A percentile compares a stretch with the other conserved stretches of the same genome.
These are phyloP conservation scores for Brachionus manjavacas DNA, from an alignment of 1,140 invertebrate species.

Conservation along the genomic window DNA sequence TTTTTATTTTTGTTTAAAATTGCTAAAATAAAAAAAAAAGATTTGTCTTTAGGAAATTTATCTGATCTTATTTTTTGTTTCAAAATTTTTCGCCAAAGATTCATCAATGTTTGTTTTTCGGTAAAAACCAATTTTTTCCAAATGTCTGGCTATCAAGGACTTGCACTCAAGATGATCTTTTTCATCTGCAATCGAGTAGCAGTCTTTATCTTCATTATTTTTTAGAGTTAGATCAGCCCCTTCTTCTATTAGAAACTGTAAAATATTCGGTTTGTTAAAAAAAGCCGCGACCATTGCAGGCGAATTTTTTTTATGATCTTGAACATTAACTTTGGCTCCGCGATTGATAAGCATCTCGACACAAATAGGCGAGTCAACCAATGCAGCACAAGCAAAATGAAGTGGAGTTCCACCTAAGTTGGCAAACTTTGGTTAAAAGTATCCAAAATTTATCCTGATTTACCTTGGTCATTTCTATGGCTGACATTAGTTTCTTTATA, in stretches of 20 bases:
- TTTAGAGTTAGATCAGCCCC: conserved; percentile 26
- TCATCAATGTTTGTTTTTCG: neutral
- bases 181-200: conserved; percentile 19
- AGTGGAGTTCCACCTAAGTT: conserved; percentile 30
- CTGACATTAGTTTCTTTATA: conserved; percentile 42
- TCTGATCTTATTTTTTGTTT: conserved; percentile 29
- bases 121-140: conserved; percentile 9
- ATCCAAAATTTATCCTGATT: neutral
- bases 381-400: conserved; percentile 41
- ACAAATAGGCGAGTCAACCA: conserved; percentile 36
- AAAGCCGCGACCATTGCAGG: conserved; percentile 41
- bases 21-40: neutral
- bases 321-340: conserved; percentile 41
- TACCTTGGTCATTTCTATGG: conserved; percentile 43
- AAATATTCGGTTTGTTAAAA: conserved; percentile 42
- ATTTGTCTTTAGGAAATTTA: neutral
- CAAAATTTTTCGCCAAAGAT: neutral
- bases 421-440: neutral
- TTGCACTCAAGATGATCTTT: conserved; percentile 42
- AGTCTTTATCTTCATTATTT: conserved; percentile 43
- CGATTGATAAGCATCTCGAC: neutral
- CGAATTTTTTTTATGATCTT: conserved; percentile 32
- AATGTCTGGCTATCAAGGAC: neutral
- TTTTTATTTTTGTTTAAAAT: neutral
- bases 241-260: conserved; percentile 21